Conservation (phyloP, 2,888 invertebrate species). For the Muschampia staudingeri region DNA sequence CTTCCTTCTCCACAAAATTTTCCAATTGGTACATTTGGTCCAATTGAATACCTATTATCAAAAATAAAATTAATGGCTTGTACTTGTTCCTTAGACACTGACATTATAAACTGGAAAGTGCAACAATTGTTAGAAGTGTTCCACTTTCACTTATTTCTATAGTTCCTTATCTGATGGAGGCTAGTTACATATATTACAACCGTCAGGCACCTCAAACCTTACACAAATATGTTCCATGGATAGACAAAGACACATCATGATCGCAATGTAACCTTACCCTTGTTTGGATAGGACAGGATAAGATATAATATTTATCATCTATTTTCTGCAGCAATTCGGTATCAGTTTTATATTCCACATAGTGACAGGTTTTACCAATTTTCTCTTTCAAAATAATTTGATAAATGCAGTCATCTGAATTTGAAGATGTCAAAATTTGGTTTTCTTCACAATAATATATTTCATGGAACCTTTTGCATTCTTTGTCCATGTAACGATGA, state of each 20-base stretch:
- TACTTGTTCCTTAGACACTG: too few species aligned
- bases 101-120: too few species aligned
- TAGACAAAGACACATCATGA: background rate
- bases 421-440: background rate
- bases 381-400: background rate
- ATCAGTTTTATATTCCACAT: background rate
- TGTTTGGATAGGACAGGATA: background rate
- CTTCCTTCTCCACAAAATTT: too few species aligned
- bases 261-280: background rate
- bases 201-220: background rate
- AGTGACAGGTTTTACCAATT: background rate
- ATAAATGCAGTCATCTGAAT: background rate
- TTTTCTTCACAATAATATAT: background rate
- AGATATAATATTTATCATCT: background rate
- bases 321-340: background rate
- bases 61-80: too few species aligned
- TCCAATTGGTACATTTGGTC: too few species aligned
- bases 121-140: too few species aligned
- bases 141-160: too few species aligned
- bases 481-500: background rate
- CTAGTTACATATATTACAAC: too few species aligned
- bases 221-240: background rate
- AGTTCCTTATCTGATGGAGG: too few species aligned
- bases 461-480: constrained; percentile 16
- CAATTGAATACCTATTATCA: too few species aligned